phyloP scores from a whole-genome alignment of 2,888 invertebrate genomes.

The Drosophila dives region DNA sequence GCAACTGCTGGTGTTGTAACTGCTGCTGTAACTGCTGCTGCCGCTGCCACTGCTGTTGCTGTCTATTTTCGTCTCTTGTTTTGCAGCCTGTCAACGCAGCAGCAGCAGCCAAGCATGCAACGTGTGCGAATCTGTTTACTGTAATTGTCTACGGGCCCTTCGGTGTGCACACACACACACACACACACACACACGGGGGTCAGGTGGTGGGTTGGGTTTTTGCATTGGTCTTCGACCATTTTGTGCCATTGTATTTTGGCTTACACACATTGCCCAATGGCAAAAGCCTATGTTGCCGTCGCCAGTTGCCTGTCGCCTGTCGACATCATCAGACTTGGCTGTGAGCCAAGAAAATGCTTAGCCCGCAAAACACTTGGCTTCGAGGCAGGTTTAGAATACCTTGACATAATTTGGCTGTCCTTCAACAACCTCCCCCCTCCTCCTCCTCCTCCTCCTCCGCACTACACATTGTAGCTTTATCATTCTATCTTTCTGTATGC shows the following conservation, averaged over 20 bases:
- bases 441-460: background rate
- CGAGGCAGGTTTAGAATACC: slow-evolving; percentile 59
- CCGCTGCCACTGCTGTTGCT: slow-evolving; percentile 25
- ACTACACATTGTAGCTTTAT: background rate
- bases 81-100: slow-evolving; percentile 67
- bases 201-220: slow-evolving; percentile 6
- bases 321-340: slow-evolving; percentile 69
- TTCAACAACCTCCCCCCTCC: background rate
- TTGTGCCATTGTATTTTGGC: slow-evolving; percentile 42
- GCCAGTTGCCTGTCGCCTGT: slow-evolving; percentile 22
- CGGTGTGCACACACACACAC: slow-evolving; percentile 7
- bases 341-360: slow-evolving; percentile 68
- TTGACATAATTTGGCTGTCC: slow-evolving; percentile 67
- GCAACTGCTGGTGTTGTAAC: slow-evolving; percentile 5
- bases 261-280: slow-evolving; percentile 34
- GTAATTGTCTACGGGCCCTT: slow-evolving; percentile 71
- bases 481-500: slow-evolving; percentile 41
- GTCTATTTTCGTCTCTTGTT: slow-evolving; percentile 72
- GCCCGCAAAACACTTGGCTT: slow-evolving; percentile 64
- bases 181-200: background rate
- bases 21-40: slow-evolving; percentile 3
- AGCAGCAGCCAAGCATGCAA: slow-evolving; percentile 47
- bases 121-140: slow-evolving; percentile 78
- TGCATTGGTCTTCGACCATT: slow-evolving; percentile 15
- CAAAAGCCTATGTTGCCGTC: slow-evolving; percentile 24